Evolutionary conservation across 2,113 vertebrate species (phyloP), one percentile per base, ranked within the genome.

Genomic region (Stictonetta naevosa): DNA sequence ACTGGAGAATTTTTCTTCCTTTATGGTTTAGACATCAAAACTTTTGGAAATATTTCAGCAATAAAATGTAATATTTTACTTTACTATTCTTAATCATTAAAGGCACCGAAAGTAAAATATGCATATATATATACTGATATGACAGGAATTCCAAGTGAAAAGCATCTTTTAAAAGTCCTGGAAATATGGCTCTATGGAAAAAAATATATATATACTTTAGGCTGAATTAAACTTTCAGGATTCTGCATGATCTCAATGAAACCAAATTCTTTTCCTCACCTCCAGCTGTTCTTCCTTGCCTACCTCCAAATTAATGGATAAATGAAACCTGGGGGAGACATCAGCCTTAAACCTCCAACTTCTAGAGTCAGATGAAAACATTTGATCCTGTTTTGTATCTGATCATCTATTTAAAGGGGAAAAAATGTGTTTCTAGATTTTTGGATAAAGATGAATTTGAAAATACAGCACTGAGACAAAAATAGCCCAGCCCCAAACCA

Each of bases 1-100:
- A 38, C 79, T 72, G 16, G 71, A 90, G 64, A 90, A 53, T 60
- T 82, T 81, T 86, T 94, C 31, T 74, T 78, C 40, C 84, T 86
- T 76, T 71, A 34, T 75, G 50, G 88, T 60, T 95, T 97, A 95
- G 94, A 34, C 38, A 53, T 76, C 52, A 82, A 56, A 86, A 55
- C 34, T 88, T 91, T 55, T 91, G 33, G 75, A 83, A 73, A 52
- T 53, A 59, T 77, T 96, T 91, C 46, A 74, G 48, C 11, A 71
- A 56, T 83, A 55, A 86, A 67, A 66, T 42, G 3, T 63, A 85
- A 23, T 67, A 52, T 46, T 86, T 82, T 74, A 66, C 6, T 67
- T 56, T 77, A 38, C 22, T 67, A 48, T 84, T 63, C 29, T 72
- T 67, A 36, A 20, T 3, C 28, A 69, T 62, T 85, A 58, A 75